Base-by-base conservation (phyloP, 2,888 invertebrate genomes). In the Hermodice carunculata region DNA sequence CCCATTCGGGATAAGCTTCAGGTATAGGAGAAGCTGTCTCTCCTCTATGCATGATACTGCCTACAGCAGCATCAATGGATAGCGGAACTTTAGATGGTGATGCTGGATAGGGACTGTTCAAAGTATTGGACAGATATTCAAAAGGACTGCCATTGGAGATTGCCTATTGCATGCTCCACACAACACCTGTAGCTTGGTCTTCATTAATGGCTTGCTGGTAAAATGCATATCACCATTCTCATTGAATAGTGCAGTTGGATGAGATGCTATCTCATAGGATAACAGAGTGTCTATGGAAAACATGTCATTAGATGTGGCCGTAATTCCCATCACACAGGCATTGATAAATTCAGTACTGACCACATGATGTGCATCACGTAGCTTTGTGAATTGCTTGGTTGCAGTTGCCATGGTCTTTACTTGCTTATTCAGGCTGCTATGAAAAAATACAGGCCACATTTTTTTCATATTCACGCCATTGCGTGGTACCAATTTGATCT, bases 141-240 rank as follows among this genome's bases (percentile, higher is more conserved):
- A 28, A 51, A 63, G 31, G 8, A 48, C 24, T 19, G 42, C 51
- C 17, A 51, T 37, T 32, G 52, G 61, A 34, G n/a, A 17, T 28
- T n/a, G 26, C 19, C 28, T 26, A 19, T 24, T 42, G 14, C 37
- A 17, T 14, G 5, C 52, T 40, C 51, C 29, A 17, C 34, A 26
- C 37, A 58, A 56, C 32, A 58, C 66, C 43, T 66, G 66, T 5
- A 64, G 56, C 42, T 64, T 64, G 29, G 19, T 48, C 46, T 64
- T 66, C 29, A 66, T n/a, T 37, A 42, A 29, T 19, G 44, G 31
- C 52, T 66, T 66, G 26, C 22, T 64, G 44, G 43, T 22, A 19
- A 65, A 4, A 26, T 44, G 34, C 61, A 65, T 64, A 24, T 64
- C 48, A 14, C 65, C 54, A 48, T 43, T 61, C 19, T 53, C 61